Evolutionary conservation across 2,888 invertebrate genomes (phyloP), one percentile per base, ranked within the genome.

Genomic region (Cryptocephalus primarius): DNA sequence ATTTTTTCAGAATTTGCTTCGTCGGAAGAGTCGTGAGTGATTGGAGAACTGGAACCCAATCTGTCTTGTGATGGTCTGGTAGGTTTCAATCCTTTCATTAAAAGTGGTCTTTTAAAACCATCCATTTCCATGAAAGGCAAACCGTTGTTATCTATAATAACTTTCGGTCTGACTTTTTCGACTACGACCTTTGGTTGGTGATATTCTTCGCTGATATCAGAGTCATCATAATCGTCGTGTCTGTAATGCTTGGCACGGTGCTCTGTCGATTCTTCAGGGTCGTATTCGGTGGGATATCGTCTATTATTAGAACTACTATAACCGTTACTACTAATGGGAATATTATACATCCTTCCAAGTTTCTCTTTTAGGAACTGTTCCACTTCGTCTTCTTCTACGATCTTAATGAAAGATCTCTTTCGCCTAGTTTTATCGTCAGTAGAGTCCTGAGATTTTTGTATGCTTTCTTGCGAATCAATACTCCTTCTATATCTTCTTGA

Each of bases 81-180:
- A 9, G 38, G 42, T 32, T 33, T 40, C 33, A 32, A 36, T 33
- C 14, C 49, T 47, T 41, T 56, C 50, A 36, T 50, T 38, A 55
- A 49, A 9, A 66, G 34, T 6, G 64, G 65, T 31, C 63, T 47
- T 33, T 65, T 67, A 12, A 52, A 54, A 6, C 65, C 65, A 42
- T 64, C 56, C 39, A 64, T 53, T 50, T 65, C 65, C 47, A 64
- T 51, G 42, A 66, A 65, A 6, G 64, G 60, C 14, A 55, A 44
- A 1, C 65, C 65, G 13, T 64, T 60, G 14, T 65, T 63, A 33
- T 66, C 64, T 9, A 67, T 56, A 32, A 65, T 60, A 8, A 65
- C 40, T 48, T 61, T 64, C 1, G 66, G 63, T 39, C 59, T 56
- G 1, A 67, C 33, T 51, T 61, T 60, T 44, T 62, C 57, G 1